phyloP scores from a whole-genome alignment of 2,113 vertebrate genomes.

The Clarias gariepinus region DNA sequence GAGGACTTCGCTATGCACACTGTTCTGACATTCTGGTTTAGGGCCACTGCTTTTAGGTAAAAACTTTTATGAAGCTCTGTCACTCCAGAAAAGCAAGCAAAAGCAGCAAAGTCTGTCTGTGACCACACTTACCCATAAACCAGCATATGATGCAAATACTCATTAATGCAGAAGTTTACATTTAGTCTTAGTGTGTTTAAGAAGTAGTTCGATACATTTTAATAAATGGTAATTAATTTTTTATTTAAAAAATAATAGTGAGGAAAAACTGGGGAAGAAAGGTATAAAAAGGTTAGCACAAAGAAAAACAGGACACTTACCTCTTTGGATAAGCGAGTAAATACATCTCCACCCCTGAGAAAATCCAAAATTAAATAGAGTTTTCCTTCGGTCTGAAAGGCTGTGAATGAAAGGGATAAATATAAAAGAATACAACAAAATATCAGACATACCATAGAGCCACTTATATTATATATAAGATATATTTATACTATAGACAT shows the following conservation, averaged over 20 bases:
- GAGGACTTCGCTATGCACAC: too few relatives aligned
- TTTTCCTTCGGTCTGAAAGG: constrained; percentile 99
- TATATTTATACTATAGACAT: too few relatives aligned
- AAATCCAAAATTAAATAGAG: constrained; percentile 99
- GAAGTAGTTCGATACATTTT: not conserved
- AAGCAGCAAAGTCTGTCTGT: not conserved
- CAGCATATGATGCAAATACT: not conserved
- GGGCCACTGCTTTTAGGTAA: too few relatives aligned
- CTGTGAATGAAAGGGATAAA: constrained; percentile 61
- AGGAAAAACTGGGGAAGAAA: not conserved
- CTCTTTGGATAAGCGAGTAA: constrained; percentile 99
- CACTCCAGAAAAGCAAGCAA: not conserved
- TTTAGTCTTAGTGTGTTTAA: not conserved
- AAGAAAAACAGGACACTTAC: constrained; percentile 72
- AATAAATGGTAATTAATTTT: not conserved
- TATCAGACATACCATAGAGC: not conserved
- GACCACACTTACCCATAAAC: not conserved
- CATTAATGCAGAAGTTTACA: not conserved
- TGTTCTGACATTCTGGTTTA: too few relatives aligned
- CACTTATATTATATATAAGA: not conserved
- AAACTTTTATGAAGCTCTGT: not conserved
- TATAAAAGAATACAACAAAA: constrained; percentile 6
- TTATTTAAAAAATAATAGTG: too few relatives aligned
- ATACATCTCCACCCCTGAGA: constrained; percentile 99
- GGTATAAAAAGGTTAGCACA: not conserved